Base-by-base conservation (phyloP, 2,797 vertebrate species). In the Dromococcyx pavoninus region DNA sequence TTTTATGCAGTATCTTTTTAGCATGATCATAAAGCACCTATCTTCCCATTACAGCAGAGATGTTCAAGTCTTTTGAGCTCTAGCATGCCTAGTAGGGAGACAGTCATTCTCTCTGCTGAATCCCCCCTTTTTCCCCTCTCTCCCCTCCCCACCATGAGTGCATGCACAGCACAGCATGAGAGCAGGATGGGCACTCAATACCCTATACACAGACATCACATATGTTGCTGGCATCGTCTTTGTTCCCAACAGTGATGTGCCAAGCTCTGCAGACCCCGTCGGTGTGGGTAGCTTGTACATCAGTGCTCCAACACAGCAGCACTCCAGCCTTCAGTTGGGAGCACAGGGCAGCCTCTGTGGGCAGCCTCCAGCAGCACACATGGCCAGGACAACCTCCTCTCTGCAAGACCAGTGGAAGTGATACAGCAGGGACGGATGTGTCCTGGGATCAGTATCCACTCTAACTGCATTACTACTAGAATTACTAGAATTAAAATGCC, bases 151-250 rank as follows among this genome's bases (percentile, higher is more conserved):
- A 5, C 9, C 43, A 41, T 16, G 70, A 75, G 37, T 0, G 3
- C 39, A 39, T 0, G 2, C 35, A 43, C n/a, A 58, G 35, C 2
- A 4, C 23, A 28, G 57, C 1, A 2, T 54, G 16, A 70, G 58
- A 65, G 41, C 25, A 27, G 58, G 32, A 41, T 3, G 13, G 50
- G 30, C 0, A 0, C 87, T 78, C 74, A 18, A 2, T 5, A 27
- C 14, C 16, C 64, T 43, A 8, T 5, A 44, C 28, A 32, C 0
- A 1, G 23, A 19, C 56, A 78, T 13, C 37, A 51, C 10, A 32
- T 15, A 8, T 0, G 0, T 17, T 22, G 17, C 1, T 1, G 5
- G n/a, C 56, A 24, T 19, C 3, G 0, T 11, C 51, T 83, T 46
- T 61, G 41, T 0, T 65, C 50, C 83, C 5, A 1, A 28, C 17